Evolutionary conservation across 2,113 vertebrate genomes (phyloP), one percentile per base, ranked within the genome.

Genomic region (Cricetomys ansorgei): DNA sequence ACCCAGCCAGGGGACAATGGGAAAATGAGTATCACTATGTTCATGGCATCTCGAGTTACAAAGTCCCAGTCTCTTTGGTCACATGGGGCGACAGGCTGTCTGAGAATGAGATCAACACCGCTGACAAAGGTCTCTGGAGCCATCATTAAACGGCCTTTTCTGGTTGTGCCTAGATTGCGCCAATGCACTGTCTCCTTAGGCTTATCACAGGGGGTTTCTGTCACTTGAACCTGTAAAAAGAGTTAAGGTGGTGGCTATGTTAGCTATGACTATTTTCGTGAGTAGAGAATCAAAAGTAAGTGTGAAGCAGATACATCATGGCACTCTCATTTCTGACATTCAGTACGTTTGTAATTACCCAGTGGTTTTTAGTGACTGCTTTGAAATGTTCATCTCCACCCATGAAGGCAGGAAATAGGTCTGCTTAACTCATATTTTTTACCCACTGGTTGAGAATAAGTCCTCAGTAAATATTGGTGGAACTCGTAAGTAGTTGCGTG

Each of bases 121-220:
- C 76, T 37, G 37, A 91, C 40, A n/a, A 85, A 53, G 29, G 23
- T 50, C 23, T 88, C 64, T 97, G 76, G 75, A 96, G 13, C 40
- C 16, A 23, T 48, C 21, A 16, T 43, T 85, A 72, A 75, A 25
- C 17, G 75, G 53, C 23, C 40, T 17, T 55, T 89, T 94, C 17
- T 59, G 77, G 31, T 40, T 19, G 70, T 73, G 59, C 88, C 77
- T 86, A 45, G 27, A 84, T 23, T 37, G 57, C 84, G 50, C 43
- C 17, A 37, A 48, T 53, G 4, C 12, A 43, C 27, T 88, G 85
- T 93, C 34, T 50, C 65, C 29, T 81, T 76, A 80, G 92, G 81
- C 53, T 85, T 31, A 37, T 89, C 81, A 64, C 17, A 43, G 23
- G 76, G 64, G 43, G 40, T n/a, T 94, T 93, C 34, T 81, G 29